Evolutionary conservation across 2,888 invertebrate genomes (phyloP).

Genomic region (Merodon equestris): DNA sequence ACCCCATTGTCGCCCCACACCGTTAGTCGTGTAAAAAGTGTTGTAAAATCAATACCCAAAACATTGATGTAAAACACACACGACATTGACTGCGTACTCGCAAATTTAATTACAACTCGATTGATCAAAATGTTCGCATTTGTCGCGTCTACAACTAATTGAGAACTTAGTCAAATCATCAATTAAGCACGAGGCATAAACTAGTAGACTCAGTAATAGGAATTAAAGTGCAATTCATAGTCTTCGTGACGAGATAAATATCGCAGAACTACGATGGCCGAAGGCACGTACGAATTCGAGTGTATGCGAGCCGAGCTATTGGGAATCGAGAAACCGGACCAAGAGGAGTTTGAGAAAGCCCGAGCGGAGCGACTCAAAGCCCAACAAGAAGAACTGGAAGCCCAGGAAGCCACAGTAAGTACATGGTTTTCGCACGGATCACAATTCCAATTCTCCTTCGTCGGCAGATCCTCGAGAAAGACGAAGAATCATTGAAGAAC

Average conservation of each 20-base stretch:
- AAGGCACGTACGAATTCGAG: slow-evolving; percentile 87
- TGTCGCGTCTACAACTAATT: slow-evolving; percentile 26
- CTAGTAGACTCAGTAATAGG: not conserved
- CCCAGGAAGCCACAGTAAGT: slow-evolving; percentile 79
- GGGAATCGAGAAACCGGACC: slow-evolving; percentile 84
- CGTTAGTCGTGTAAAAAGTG: not conserved
- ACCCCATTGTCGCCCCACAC: slow-evolving; percentile 3
- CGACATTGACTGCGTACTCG: slow-evolving; percentile 13
- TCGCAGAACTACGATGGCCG: slow-evolving; percentile 72
- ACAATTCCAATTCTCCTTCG: slow-evolving; percentile 81
- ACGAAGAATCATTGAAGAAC: slow-evolving; percentile 82
- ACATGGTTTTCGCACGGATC: not conserved
- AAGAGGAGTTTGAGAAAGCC: slow-evolving; percentile 83
- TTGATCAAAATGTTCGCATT: slow-evolving; percentile 43
- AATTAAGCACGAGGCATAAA: no score
- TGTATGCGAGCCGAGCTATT: slow-evolving; percentile 89
- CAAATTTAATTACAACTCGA: slow-evolving; percentile 29
- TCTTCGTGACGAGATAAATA: not conserved
- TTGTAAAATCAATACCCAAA: slow-evolving; percentile 63
- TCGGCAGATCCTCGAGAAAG: slow-evolving; percentile 76
- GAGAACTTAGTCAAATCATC: slow-evolving; percentile 42
- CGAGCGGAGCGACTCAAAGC: slow-evolving; percentile 78
- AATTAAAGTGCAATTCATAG: not conserved
- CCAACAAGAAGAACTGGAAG: slow-evolving; percentile 79
- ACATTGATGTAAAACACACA: slow-evolving; percentile 36